Evolutionary conservation across 2,113 vertebrate species (phyloP), one percentile per base, ranked within the genome.

Genomic region (Erythrolamprus reginae): DNA sequence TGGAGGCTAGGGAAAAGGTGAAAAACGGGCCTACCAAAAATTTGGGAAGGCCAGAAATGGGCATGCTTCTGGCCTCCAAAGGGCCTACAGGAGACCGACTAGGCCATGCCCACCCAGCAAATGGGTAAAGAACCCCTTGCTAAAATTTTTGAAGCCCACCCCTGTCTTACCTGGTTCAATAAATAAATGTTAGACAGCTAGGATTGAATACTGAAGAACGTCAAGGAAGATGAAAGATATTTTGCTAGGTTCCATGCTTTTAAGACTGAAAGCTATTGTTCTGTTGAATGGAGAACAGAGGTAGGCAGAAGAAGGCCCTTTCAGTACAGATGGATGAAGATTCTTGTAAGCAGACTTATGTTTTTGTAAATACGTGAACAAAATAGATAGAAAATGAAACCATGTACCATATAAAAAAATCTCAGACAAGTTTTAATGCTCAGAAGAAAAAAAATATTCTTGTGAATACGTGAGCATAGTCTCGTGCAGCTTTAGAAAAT

Each of bases 401-500:
- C 33, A 65, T 3, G 12, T 51, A 51, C 28, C n/a, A n/a, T 65
- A 65, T 65, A 65, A n/a, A n/a, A n/a, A n/a, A n/a, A n/a, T n/a
- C n/a, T n/a, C n/a, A n/a, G n/a, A n/a, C n/a, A n/a, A n/a, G n/a
- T n/a, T n/a, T n/a, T n/a, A n/a, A n/a, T n/a, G n/a, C n/a, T n/a
- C n/a, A n/a, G n/a, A n/a, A n/a, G n/a, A n/a, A n/a, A n/a, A n/a
- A n/a, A n/a, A n/a, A n/a, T n/a, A 38, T 77, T 19, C 17, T 38
- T 77, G 33, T 42, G 70, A 42, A 77, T 77, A 77, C 33, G 38
- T 38, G 5, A 17, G 33, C 65, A 38, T 17, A 38, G 38, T 21
- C 17, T 90, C 92, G 95, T 95, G 95, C 95, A 95, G 95, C 95
- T 94, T 88, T 93, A 95, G 93, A 92, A 93, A 95, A 95, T 92